These are phyloP conservation scores for Sinosuthora webbiana DNA, from an alignment of 2,113 vertebrate species.

Conservation along the genomic window DNA sequence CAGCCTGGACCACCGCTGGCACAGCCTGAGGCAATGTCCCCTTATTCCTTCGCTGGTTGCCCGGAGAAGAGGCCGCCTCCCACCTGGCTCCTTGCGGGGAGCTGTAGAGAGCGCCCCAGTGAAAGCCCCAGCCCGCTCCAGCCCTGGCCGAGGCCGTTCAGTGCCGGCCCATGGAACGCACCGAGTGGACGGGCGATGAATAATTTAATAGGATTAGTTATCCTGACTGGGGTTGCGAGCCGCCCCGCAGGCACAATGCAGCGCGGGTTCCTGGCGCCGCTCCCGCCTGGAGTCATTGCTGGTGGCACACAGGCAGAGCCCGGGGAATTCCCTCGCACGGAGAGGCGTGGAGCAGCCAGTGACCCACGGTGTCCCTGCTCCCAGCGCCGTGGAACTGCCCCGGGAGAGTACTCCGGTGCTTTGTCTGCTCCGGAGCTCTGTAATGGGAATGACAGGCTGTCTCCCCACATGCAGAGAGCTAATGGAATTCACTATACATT, in stretches of 20 bases:
- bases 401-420: rapidly evolving
- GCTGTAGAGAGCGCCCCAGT: rapidly evolving
- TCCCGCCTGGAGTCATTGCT: rapidly evolving
- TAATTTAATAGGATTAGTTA: neutral
- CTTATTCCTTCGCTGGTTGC: neutral
- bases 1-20: neutral
- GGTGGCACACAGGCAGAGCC: neutral
- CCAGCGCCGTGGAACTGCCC: rapidly evolving
- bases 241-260: neutral
- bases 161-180: rapidly evolving
- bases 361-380: rapidly evolving
- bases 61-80: neutral
- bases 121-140: neutral
- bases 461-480: neutral
- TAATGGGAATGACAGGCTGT: neutral
- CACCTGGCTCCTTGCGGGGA: neutral
- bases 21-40: neutral
- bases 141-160: rapidly evolving
- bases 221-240: rapidly evolving
- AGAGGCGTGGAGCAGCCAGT: rapidly evolving
- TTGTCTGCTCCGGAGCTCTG: neutral
- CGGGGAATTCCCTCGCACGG: neutral
- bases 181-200: neutral
- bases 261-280: neutral
- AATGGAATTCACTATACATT: neutral